Percentiles rank a stretch among this genome's conserved stretches.
These are phyloP conservation scores for Solenopsis fugax DNA, from an alignment of 1,140 invertebrate genomes.

Conservation along the genomic window DNA sequence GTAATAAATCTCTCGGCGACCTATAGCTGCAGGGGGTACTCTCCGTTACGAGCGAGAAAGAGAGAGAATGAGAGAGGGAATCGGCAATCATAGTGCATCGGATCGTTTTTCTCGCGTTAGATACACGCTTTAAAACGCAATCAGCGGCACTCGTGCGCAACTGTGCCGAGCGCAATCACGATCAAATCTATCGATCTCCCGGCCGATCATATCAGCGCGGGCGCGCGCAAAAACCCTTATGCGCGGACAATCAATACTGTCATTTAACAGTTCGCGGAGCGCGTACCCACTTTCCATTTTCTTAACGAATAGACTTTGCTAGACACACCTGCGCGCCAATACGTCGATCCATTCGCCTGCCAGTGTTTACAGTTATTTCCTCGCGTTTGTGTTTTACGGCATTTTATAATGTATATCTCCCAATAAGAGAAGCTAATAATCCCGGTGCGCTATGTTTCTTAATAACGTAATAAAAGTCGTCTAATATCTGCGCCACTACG, in stretches of 20 bases:
- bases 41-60: slow-evolving; percentile 64
- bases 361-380: slow-evolving; percentile 41
- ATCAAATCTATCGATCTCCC: slow-evolving; percentile 73
- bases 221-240: slow-evolving; percentile 65
- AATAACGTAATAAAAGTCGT: slow-evolving; percentile 39
- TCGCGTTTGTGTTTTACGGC: slow-evolving; percentile 29
- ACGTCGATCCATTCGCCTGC: slow-evolving; percentile 18
- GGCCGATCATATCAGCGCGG: slow-evolving; percentile 66
- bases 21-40: slow-evolving; percentile 68
- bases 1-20: slow-evolving; percentile 73
- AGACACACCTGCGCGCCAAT: slow-evolving; percentile 63
- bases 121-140: slow-evolving; percentile 76
- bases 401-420: slow-evolving; percentile 11
- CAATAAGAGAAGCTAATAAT: slow-evolving; percentile 35
- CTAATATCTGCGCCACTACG: background rate
- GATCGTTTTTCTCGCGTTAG: slow-evolving; percentile 71
- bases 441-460: slow-evolving; percentile 5
- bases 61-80: slow-evolving; percentile 38
- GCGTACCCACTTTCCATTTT: slow-evolving; percentile 70
- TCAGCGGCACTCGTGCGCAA: slow-evolving; percentile 77
- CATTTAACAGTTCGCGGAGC: slow-evolving; percentile 67
- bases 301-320: slow-evolving; percentile 52
- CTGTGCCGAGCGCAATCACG: slow-evolving; percentile 67
- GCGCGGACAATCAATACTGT: slow-evolving; percentile 68
- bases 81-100: slow-evolving; percentile 67